These are phyloP conservation scores for Campaea margaritaria DNA, from an alignment of 2,888 invertebrate species.

Conservation along the genomic window DNA sequence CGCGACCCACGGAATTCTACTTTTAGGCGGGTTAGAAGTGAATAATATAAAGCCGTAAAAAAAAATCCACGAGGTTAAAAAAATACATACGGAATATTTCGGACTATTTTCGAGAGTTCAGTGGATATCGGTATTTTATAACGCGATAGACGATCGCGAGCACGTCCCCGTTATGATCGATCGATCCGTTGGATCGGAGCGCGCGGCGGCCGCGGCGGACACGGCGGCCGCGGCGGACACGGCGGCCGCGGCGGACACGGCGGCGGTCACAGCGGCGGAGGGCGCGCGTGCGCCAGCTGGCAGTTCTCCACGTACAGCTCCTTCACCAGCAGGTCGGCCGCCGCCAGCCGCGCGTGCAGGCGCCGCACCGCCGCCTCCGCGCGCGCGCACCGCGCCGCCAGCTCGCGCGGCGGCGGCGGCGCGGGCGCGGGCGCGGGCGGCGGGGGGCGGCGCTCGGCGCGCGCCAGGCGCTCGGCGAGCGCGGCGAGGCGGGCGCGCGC, in stretches of 20 bases:
- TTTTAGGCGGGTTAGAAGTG: neutral
- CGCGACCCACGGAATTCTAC: too few species aligned
- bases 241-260: neutral
- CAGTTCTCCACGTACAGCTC: conserved; percentile 95
- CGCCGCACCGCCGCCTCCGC: conserved; percentile 71
- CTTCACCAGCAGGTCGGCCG: conserved; percentile 91
- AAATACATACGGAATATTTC: too few species aligned
- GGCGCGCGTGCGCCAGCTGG: conserved; percentile 79
- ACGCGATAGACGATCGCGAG: too few species aligned
- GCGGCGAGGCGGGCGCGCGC: conserved; percentile 81
- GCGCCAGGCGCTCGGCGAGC: conserved; percentile 32
- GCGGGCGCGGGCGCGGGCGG: conserved; percentile 29
- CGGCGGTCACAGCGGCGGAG: conserved; percentile 9
- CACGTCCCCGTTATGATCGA: too few species aligned
- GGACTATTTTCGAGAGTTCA: too few species aligned
- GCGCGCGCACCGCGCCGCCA: conserved; percentile 79
- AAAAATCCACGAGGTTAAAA: too few species aligned
- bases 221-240: too few species aligned
- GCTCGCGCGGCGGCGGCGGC: conserved; percentile 24
- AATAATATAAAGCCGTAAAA: too few species aligned
- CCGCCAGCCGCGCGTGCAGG: conserved; percentile 87
- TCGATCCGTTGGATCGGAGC: too few species aligned
- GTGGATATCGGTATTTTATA: too few species aligned
- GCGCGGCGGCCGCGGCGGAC: too few species aligned
- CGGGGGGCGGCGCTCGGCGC: conserved; percentile 32